Conservation (phyloP, 2,797 vertebrate genomes). For the Chelmon rostratus region DNA sequence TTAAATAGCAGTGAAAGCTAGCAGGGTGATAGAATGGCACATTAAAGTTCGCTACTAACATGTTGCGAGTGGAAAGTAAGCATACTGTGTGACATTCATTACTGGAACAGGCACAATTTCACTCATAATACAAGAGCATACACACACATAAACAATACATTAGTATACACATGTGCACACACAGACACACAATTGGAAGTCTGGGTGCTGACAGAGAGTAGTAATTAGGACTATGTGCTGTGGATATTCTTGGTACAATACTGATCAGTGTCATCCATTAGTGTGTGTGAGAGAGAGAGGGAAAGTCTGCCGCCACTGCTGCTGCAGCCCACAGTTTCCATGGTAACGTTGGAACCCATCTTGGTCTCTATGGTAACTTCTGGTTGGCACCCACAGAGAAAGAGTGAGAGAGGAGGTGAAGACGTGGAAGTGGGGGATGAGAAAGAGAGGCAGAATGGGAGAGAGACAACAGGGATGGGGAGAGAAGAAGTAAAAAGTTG, state of each 20-base stretch:
- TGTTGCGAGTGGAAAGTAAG: slow-evolving; percentile 21
- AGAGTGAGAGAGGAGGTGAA: slow-evolving; percentile 51
- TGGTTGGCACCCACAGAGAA: slow-evolving; percentile 76
- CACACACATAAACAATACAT: slow-evolving; percentile 18
- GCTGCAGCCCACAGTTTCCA: slow-evolving; percentile 86
- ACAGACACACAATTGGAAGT: slow-evolving; percentile 55
- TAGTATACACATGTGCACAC: slow-evolving; percentile 25
- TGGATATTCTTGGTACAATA: slow-evolving; percentile 75
- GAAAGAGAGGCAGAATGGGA: slow-evolving; percentile 33
- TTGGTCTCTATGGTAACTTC: slow-evolving; percentile 87
- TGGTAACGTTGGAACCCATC: slow-evolving; percentile 84
- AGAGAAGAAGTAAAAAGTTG: slow-evolving; percentile 22
- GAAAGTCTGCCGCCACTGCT: slow-evolving; percentile 54
- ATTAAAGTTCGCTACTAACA: slow-evolving; percentile 33
- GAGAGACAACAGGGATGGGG: background rate
- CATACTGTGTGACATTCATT: slow-evolving; percentile 29
- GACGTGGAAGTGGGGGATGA: slow-evolving; percentile 39
- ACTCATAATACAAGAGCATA: slow-evolving; percentile 12
- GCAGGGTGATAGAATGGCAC: background rate
- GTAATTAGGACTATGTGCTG: slow-evolving; percentile 70
- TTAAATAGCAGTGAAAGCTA: background rate
- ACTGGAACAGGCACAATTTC: slow-evolving; percentile 20
- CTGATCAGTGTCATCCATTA: slow-evolving; percentile 71
- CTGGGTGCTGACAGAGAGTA: slow-evolving; percentile 59
- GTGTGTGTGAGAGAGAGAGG: slow-evolving; percentile 38